A percentile compares a stretch with the other conserved stretches of the same genome.
These are phyloP conservation scores for Ferdinandea cuprea DNA, from an alignment of 2,888 invertebrate genomes.

Conservation along the genomic window DNA sequence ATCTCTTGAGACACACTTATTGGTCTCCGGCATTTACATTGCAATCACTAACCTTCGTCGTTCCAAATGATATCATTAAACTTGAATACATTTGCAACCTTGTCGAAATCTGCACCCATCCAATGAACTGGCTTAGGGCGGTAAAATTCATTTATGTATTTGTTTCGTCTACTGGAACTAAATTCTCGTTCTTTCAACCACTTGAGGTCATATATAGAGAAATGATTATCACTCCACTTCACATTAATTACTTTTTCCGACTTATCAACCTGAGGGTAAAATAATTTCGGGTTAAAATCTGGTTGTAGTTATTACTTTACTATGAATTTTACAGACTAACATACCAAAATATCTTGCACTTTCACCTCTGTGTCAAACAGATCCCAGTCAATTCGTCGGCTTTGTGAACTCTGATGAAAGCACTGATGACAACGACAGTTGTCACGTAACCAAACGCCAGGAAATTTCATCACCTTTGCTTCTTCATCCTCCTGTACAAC, in stretches of 20 bases:
- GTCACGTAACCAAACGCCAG: conserved; percentile 88
- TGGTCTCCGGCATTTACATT: not conserved
- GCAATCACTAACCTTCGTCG: conserved; percentile 82
- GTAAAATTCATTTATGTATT: conserved; percentile 84
- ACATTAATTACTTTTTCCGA: conserved; percentile 79
- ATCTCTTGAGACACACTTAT: not conserved
- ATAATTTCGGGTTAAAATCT: conserved; percentile 28
- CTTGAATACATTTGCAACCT: conserved; percentile 84
- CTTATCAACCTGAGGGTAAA: conserved; percentile 74
- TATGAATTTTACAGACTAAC: conserved; percentile 48
- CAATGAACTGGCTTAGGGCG: conserved; percentile 84
- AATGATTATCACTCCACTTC: conserved; percentile 87
- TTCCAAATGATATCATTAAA: conserved; percentile 84
- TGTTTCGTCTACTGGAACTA: conserved; percentile 82
- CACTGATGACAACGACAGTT: conserved; percentile 88
- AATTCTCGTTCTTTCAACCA: conserved; percentile 87
- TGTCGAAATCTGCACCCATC: conserved; percentile 84
- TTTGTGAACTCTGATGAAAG: conserved; percentile 85
- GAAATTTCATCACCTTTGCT: conserved; percentile 77
- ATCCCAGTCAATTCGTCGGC: conserved; percentile 86
- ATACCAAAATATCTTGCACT: conserved; percentile 80
- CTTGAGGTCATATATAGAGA: conserved; percentile 84
- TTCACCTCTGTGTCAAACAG: conserved; percentile 84
- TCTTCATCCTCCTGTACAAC: conserved; percentile 76
- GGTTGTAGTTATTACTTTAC: conserved; percentile 22